Conservation (phyloP, 2,888 invertebrate species). For the Andricus quercusramuli region DNA sequence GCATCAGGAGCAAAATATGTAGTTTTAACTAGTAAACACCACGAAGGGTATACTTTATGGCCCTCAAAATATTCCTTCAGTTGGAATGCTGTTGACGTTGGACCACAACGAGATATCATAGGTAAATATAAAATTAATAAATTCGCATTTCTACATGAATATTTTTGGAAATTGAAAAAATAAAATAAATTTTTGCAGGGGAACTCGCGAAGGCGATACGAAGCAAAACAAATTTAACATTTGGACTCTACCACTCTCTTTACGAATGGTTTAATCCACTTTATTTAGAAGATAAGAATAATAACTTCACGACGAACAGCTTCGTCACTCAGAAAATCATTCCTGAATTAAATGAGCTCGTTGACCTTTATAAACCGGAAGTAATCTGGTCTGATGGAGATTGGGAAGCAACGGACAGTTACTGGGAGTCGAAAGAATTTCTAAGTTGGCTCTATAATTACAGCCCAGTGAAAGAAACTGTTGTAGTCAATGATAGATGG, state of each 20-base stretch:
- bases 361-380: slow-evolving; percentile 86
- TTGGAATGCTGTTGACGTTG: slow-evolving; percentile 83
- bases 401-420: slow-evolving; percentile 91
- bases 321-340: slow-evolving; percentile 87
- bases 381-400: slow-evolving; percentile 97
- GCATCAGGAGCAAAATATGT: slow-evolving; percentile 92
- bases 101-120: slow-evolving; percentile 85
- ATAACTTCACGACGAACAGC: slow-evolving; percentile 82
- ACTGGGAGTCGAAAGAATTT: slow-evolving; percentile 92
- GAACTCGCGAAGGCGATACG: slow-evolving; percentile 87
- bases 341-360: slow-evolving; percentile 90
- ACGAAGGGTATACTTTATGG: slow-evolving; percentile 84
- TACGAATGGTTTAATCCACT: slow-evolving; percentile 94
- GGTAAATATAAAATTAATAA: slow-evolving; percentile 75
- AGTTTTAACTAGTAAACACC: slow-evolving; percentile 84
- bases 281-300: slow-evolving; percentile 85
- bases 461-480: slow-evolving; percentile 91
- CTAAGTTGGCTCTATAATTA: slow-evolving; percentile 96
- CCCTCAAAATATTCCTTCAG: slow-evolving; percentile 84
- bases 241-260: slow-evolving; percentile 92
- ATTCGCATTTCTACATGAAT: background rate
- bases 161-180: background rate
- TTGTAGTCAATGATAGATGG: slow-evolving; percentile 98
- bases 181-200: slow-evolving; percentile 70
- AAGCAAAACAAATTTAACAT: slow-evolving; percentile 82